Conservation (phyloP, 2,113 vertebrate species). For the Pica pica region DNA sequence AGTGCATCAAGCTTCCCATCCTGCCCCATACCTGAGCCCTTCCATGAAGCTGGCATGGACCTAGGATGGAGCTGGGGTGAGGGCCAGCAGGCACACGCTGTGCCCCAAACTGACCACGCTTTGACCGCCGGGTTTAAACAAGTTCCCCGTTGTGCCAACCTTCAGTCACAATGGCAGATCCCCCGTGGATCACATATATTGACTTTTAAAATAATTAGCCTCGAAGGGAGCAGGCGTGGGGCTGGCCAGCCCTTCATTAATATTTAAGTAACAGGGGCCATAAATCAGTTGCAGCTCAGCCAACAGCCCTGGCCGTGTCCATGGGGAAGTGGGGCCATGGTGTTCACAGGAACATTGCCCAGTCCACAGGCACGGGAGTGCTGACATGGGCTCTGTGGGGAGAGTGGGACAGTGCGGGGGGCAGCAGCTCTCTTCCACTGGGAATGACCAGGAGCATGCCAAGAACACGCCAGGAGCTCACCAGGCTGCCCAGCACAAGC, state of each 20-base stretch:
- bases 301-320: neutral
- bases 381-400: neutral
- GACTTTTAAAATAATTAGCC: constrained; percentile 43
- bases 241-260: neutral
- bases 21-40: neutral
- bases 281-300: neutral
- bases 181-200: neutral
- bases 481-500: neutral
- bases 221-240: neutral
- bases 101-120: neutral
- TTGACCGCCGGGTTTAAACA: neutral
- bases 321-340: neutral
- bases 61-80: neutral
- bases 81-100: neutral
- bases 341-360: neutral
- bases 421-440: neutral
- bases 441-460: neutral
- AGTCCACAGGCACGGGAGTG: neutral
- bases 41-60: neutral
- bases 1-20: neutral
- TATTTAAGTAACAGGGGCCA: neutral
- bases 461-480: neutral
- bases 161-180: neutral
- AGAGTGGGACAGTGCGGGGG: neutral
- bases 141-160: neutral